Percentiles rank a stretch among this genome's conserved stretches.
Evolutionary conservation across 2,797 vertebrate species (phyloP).

Genomic region (Alosa sapidissima): DNA sequence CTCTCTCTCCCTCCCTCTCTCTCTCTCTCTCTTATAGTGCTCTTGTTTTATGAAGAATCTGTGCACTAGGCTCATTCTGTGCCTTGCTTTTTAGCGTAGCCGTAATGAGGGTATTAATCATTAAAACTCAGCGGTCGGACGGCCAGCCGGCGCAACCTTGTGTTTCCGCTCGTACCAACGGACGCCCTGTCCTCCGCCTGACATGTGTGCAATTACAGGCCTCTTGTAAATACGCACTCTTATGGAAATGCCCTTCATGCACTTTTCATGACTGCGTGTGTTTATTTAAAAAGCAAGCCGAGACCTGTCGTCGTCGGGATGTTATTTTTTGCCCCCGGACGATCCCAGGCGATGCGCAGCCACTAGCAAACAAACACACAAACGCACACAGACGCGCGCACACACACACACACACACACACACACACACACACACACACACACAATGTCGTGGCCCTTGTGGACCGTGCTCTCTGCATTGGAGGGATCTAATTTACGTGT

Average conservation of each 20-base stretch:
- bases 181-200: background rate
- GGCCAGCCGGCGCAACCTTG: background rate
- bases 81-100: background rate
- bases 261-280: constrained; percentile 9
- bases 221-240: constrained; percentile 8
- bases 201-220: constrained; percentile 9
- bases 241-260: constrained; percentile 14
- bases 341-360: background rate
- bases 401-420: constrained; percentile 8
- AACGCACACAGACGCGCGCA: background rate
- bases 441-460: background rate
- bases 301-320: constrained; percentile 11
- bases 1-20: background rate
- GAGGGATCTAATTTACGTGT: background rate
- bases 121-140: background rate
- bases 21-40: background rate
- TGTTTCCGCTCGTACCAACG: background rate
- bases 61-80: background rate
- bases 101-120: constrained; percentile 14
- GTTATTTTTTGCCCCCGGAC: background rate
- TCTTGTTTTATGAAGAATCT: background rate
- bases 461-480: background rate
- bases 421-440: background rate
- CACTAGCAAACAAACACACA: background rate
- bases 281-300: constrained; percentile 22